Conservation (phyloP, 1,140 invertebrate genomes). For the Brevipalpus yothersi region DNA sequence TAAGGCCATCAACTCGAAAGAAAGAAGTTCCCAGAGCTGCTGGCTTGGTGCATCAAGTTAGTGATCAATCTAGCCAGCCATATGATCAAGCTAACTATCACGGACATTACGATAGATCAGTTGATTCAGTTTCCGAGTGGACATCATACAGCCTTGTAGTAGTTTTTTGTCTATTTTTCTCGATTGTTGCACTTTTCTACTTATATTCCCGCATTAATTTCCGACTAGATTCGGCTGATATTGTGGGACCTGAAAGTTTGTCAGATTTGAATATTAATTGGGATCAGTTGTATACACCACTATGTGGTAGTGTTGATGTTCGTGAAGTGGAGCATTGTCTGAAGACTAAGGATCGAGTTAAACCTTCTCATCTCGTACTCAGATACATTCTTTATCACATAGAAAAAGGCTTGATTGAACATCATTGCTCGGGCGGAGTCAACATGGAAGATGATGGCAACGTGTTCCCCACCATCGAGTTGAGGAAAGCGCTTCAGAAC, state of each 20-base stretch:
- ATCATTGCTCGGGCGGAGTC: not conserved
- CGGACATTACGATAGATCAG: not conserved
- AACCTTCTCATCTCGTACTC: not conserved
- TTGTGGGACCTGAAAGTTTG: not conserved
- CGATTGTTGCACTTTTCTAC: slow-evolving; percentile 9
- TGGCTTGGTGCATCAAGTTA: not conserved
- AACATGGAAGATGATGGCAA: not conserved
- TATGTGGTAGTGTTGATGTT: not conserved
- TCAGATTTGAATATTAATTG: not conserved
- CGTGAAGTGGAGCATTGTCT: not conserved
- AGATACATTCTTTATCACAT: not conserved
- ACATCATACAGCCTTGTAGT: slow-evolving; percentile 6
- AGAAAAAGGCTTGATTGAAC: not conserved
- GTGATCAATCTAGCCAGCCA: not conserved
- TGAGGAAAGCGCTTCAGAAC: not conserved
- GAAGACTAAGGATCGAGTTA: not conserved
- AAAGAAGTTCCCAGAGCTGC: not conserved
- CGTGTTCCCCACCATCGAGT: not conserved
- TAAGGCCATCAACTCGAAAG: not conserved
- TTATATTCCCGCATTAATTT: slow-evolving; percentile 6
- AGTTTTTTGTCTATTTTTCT: slow-evolving; percentile 5
- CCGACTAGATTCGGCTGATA: not conserved
- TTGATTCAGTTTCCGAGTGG: slow-evolving; percentile 2
- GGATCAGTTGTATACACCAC: not conserved
- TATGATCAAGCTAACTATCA: not conserved